Base-by-base conservation (phyloP, 2,797 vertebrate species). In the Masticophis lateralis region DNA sequence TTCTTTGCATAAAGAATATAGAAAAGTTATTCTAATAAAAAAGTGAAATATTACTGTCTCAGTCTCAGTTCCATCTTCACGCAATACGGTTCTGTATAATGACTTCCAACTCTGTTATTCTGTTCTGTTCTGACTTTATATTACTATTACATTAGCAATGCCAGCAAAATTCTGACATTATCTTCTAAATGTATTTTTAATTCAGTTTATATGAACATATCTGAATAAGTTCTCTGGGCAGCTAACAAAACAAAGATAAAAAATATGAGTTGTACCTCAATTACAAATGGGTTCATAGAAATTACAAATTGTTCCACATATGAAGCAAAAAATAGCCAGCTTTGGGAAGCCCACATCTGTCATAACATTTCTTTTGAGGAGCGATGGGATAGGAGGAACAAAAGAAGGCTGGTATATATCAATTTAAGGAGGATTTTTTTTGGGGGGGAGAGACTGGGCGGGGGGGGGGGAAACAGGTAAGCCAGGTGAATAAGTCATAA, bases 11-110 rank as follows among this genome's bases (percentile, higher is more conserved):
- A 97, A 96, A 96, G 88, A 94, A 92, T 92, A 94, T 90, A 97
- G 94, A 96, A 95, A 97, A 94, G 93, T 97, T 97, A 97, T 89
- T 96, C 47, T 96, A 97, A 96, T 96, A 93, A 94, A 97, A 97
- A 96, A 97, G 95, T 97, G 98, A 97, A 95, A 96, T 95, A 96
- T 97, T 97, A 98, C 97, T 97, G 95, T 95, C 96, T 96, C 96
- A 97, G 96, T 97, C 93, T 96, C 96, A 97, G 96, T 96, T 97
- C 94, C 94, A 94, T 97, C 96, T 97, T 96, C 93, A 94, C 94
- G 94, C 96, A 97, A 95, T 97, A 97, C 94, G 94, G 91, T 95
- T 96, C 74, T 89, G 95, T 94, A 97, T 97, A 97, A 97, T 98
- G 97, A 97, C 97, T 97, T 97, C 96, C 66, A 74, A 74, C 18